Base-by-base conservation (phyloP, 2,797 vertebrate genomes). In the Rachycentron canadum region DNA sequence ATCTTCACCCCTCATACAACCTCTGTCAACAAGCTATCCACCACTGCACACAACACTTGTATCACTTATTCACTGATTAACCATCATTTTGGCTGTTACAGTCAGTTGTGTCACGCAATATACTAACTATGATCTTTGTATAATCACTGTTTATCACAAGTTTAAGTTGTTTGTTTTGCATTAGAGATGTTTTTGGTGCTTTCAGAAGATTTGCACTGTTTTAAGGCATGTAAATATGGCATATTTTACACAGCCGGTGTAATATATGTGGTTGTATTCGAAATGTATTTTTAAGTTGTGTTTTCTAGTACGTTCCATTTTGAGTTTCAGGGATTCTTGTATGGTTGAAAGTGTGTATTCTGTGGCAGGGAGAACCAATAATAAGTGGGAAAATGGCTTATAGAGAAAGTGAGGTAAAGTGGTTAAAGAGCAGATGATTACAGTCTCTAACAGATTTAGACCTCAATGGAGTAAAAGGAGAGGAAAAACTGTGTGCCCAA, bases 291-390 rank as follows among this genome's bases (percentile, higher is more conserved):
- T 79, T 82, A 75, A 69, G 60, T 86, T 82, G 4, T 56, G 69
- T 91, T 88, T 79, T 91, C 77, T 86, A 53, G 72, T 84, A 73
- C 32, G 76, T 90, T 90, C 73, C 72, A 78, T 87, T 88, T 90
- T 91, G 52, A 76, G 79, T 92, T 95, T 95, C 93, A 95, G 93
- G 93, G 93, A 95, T 93, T 92, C 84, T 82, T 71, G 73, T 83
- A 61, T 64, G 65, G 50, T 69, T 71, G 73, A 84, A 85, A 85
- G 80, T 57, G 66, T 55, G 53, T 36, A 49, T 83, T 78, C 66
- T 68, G 75, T 78, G 66, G 72, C 60, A 63, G 60, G 53, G 67
- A 82, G 66, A 68, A 83, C 55, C 60, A 68, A 69, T 73, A 38
- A 70, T 41, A 52, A 16, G 34, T 69, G 23, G n/a, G 65, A 82